Conservation (phyloP, 2,113 vertebrate species). For the Colossoma macropomum region DNA sequence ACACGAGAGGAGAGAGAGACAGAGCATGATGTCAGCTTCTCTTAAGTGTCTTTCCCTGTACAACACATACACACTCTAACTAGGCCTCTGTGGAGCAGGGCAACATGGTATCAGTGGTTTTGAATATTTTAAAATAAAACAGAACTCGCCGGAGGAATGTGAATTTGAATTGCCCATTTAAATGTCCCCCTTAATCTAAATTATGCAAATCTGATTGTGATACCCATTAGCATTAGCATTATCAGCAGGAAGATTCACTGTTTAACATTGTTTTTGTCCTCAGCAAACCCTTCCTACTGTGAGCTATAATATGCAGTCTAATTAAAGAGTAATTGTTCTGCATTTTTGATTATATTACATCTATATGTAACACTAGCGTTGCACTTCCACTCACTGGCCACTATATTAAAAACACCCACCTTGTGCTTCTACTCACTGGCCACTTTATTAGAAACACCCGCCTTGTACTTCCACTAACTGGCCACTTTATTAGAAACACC, state of each 20-base stretch:
- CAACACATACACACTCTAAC: background rate
- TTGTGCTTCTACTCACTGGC: no score
- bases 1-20: background rate
- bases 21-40: no score
- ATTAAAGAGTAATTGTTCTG: background rate
- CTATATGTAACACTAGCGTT: no score
- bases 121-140: background rate
- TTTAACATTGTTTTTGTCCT: background rate
- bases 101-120: no score
- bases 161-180: background rate
- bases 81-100: background rate
- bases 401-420: no score
- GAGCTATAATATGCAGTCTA: background rate
- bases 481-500: no score
- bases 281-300: background rate
- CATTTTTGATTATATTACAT: background rate
- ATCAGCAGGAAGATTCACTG: background rate
- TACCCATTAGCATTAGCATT: background rate
- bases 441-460: no score
- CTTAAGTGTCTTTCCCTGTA: slow-evolving; percentile 40
- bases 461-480: no score
- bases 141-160: background rate
- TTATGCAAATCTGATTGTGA: background rate
- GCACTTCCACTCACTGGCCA: no score
- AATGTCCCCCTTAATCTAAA: background rate